Evolutionary conservation across 2,113 vertebrate genomes (phyloP).

Genomic region (Plectropomus leopardus): DNA sequence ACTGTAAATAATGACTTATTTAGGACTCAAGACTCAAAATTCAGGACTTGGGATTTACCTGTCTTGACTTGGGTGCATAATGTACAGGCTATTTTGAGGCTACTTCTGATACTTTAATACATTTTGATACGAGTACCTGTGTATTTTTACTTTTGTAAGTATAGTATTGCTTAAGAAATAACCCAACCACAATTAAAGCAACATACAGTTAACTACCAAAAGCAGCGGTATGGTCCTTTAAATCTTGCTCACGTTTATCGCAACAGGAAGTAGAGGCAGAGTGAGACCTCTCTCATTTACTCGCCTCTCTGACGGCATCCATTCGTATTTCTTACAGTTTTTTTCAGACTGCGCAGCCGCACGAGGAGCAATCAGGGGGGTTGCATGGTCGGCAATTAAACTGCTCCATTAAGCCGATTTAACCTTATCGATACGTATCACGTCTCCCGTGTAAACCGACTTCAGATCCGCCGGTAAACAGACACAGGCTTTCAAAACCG

Average conservation of each 20-base stretch:
- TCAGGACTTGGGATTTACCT: too few relatives aligned
- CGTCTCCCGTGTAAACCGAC: neutral
- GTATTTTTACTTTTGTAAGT: too few relatives aligned
- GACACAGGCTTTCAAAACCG: neutral
- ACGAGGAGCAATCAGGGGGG: conserved; percentile 62
- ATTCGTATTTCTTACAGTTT: conserved; percentile 58
- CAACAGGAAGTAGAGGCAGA: conserved; percentile 12
- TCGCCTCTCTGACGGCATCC: conserved; percentile 45
- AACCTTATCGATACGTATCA: conserved; percentile 4
- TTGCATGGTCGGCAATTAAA: conserved; percentile 76
- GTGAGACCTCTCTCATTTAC: conserved; percentile 44
- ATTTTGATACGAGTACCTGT: too few relatives aligned
- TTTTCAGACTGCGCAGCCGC: conserved; percentile 77
- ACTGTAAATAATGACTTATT: too few relatives aligned
- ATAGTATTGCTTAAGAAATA: neutral
- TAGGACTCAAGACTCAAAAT: too few relatives aligned
- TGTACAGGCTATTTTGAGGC: too few relatives aligned
- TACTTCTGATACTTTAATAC: too few relatives aligned
- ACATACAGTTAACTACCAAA: neutral
- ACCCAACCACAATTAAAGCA: too few relatives aligned
- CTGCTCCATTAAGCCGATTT: conserved; percentile 56
- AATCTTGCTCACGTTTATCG: neutral
- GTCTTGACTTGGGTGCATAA: too few relatives aligned
- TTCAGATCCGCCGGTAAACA: neutral
- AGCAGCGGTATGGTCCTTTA: conserved; percentile 1